Evolutionary conservation across 2,888 invertebrate species (phyloP), one percentile per base, ranked within the genome.

Genomic region (Myathropa florea): DNA sequence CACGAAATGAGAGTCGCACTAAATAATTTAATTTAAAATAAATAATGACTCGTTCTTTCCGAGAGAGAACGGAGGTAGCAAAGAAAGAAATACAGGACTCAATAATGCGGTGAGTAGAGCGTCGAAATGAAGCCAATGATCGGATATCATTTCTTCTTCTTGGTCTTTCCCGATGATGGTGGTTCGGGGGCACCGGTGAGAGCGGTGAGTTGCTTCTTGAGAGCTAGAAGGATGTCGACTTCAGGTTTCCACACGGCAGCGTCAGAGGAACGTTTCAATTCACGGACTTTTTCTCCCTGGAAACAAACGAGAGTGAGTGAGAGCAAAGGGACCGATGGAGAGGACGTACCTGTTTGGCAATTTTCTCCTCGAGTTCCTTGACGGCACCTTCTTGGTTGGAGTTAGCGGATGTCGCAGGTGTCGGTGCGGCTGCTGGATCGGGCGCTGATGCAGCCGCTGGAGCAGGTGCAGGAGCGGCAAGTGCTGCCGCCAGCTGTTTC

Each of bases 231-330:
- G 61, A 94, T 93, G 9, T 95, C 94, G 0, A 98, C 96, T 92
- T 97, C 96, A 0, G 96, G 96, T 90, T 96, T 96, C 95, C 97
- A 96, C 0, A 95, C 94, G 0, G 94, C 90, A 91, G 97, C 97
- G 88, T 96, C 95, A 67, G 95, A 95, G 14, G 95, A 95, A 2
- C 95, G 93, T 92, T 98, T 98, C 46, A 98, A 90, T 71, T 95
- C 93, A 71, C 98, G 94, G 0, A 98, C 97, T 89, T 95, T 94
- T 59, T 95, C 94, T 2, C 95, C 97, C 90, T 91, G n/a, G 0
- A 84, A 67, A 26, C 18, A 21, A 68, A 96, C 96, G 91, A 53
- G 39, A 26, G 63, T 33, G 0, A 57, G 36, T 76, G 88, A 88
- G 86, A 88, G 83, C 23, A 33, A 0, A 59, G 18, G 9, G 0